Conservation (phyloP, 2,888 invertebrate species). For the Elysia crispata region DNA sequence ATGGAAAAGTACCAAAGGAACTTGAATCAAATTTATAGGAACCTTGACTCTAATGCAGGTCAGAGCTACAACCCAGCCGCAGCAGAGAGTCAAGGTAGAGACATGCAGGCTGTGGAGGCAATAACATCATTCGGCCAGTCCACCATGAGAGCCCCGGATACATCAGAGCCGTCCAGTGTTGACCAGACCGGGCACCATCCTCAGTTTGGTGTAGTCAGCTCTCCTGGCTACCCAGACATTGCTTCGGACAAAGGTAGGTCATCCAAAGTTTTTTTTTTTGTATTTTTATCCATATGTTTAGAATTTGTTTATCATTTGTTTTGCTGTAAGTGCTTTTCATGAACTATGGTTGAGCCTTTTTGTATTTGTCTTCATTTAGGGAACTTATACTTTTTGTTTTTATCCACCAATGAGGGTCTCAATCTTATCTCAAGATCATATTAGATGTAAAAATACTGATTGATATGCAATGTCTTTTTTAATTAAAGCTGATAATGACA, state of each 20-base stretch:
- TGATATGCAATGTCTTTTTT: too few species aligned
- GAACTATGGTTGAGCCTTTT: neutral
- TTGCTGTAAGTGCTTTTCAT: neutral
- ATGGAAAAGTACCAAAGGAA: conserved; percentile 72
- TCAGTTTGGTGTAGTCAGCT: conserved; percentile 59
- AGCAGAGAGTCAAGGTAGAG: neutral
- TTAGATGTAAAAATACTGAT: too few species aligned
- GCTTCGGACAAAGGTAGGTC: conserved; percentile 69
- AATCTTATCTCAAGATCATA: too few species aligned
- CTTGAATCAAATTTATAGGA: conserved; percentile 67
- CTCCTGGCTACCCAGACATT: conserved; percentile 68
- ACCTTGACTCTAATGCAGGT: conserved; percentile 41
- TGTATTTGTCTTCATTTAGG: neutral
- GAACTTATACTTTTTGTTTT: neutral
- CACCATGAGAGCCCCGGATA: too few species aligned
- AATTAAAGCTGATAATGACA: too few species aligned
- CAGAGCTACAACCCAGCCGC: neutral
- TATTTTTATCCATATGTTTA: neutral
- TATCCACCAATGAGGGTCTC: too few species aligned
- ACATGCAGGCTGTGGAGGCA: conserved; percentile 31
- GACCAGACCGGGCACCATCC: too few species aligned
- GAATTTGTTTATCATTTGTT: neutral
- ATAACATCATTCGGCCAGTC: too few species aligned
- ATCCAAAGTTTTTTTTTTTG: neutral
- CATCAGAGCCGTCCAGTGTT: too few species aligned